A percentile compares a stretch with the other conserved stretches of the same genome.
These are phyloP conservation scores for Propithecus deckenii DNA, from an alignment of 2,797 vertebrate species.

Conservation along the genomic window DNA sequence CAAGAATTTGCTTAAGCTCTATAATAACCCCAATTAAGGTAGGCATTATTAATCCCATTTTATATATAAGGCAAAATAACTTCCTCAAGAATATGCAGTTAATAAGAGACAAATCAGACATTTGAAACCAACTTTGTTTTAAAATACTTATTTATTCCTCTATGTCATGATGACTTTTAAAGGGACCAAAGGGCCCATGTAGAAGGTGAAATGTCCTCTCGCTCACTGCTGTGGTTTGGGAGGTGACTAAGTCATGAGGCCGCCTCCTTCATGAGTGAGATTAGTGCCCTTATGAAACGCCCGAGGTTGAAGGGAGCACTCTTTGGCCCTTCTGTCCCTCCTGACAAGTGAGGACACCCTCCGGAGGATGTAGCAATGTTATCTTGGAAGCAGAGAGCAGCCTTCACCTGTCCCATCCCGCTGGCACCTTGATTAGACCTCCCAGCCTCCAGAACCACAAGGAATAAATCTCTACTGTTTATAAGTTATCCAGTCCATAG, in stretches of 20 bases:
- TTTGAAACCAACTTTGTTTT: neutral
- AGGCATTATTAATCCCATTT: neutral
- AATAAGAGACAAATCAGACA: constrained; percentile 11
- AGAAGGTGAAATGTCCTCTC: neutral
- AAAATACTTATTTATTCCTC: neutral
- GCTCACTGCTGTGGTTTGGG: neutral
- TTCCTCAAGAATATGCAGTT: neutral
- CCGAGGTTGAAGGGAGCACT: neutral
- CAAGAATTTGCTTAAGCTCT: neutral
- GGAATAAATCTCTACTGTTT: neutral
- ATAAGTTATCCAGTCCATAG: neutral
- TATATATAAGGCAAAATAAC: neutral
- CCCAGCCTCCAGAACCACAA: neutral
- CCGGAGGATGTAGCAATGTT: neutral
- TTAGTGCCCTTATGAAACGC: neutral
- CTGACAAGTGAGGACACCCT: neutral
- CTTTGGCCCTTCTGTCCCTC: neutral
- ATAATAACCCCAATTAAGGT: neutral
- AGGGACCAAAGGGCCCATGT: neutral
- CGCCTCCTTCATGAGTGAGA: neutral
- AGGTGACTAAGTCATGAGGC: neutral
- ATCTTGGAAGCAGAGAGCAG: neutral
- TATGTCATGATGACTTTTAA: neutral
- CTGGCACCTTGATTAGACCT: neutral
- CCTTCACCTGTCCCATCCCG: too few relatives aligned